A percentile compares a stretch with the other conserved stretches of the same genome.
Evolutionary conservation across 2,797 vertebrate species (phyloP).

Genomic region (Typhlichthys eigenmanni): DNA sequence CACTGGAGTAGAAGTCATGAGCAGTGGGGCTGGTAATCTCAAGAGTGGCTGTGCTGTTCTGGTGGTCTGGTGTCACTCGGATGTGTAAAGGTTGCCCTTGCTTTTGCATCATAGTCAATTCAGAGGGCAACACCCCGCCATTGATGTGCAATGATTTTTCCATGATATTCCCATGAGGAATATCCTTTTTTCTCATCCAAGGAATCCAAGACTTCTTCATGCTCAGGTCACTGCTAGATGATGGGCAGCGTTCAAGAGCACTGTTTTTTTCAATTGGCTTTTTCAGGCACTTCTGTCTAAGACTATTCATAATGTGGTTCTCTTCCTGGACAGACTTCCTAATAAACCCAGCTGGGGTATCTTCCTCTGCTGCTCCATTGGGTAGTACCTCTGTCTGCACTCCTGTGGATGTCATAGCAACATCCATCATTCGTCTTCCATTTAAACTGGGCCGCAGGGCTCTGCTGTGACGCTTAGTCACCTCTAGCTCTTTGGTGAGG

Average conservation of each 20-base stretch:
- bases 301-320: constrained; percentile 95
- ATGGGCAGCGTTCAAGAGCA: constrained; percentile 87
- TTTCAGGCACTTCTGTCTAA: constrained; percentile 90
- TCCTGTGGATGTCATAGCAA: constrained; percentile 87
- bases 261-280: constrained; percentile 79
- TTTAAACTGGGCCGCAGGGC: constrained; percentile 89
- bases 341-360: constrained; percentile 94
- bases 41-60: constrained; percentile 88
- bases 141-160: constrained; percentile 81
- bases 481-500: constrained; percentile 91
- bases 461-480: constrained; percentile 90
- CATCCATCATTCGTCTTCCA: constrained; percentile 90
- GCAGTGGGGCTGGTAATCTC: constrained; percentile 88
- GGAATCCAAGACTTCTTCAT: constrained; percentile 97
- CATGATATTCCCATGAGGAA: constrained; percentile 52
- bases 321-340: constrained; percentile 97
- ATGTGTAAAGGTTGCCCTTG: constrained; percentile 95
- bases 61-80: constrained; percentile 91
- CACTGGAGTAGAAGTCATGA: constrained; percentile 88
- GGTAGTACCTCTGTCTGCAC: constrained; percentile 87
- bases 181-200: constrained; percentile 94
- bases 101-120: constrained; percentile 86
- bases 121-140: constrained; percentile 68
- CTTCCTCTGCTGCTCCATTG: constrained; percentile 83
- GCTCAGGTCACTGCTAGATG: constrained; percentile 84